Evolutionary conservation across 2,113 vertebrate species (phyloP), one percentile per base, ranked within the genome.

Genomic region (Panthera tigris): DNA sequence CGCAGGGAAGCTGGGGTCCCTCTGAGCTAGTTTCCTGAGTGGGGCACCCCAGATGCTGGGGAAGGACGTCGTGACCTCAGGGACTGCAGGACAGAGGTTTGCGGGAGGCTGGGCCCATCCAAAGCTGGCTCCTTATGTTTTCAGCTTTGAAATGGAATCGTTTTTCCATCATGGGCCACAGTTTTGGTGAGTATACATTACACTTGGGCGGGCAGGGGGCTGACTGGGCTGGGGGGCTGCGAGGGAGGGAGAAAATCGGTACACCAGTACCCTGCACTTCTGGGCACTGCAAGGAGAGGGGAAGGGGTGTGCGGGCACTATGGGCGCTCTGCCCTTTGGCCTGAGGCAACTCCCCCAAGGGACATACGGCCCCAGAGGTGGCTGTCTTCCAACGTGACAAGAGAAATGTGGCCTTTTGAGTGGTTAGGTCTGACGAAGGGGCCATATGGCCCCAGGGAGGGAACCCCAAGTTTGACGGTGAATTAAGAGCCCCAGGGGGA

Each of bases 131-230:
- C 81, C 55, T 57, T 99, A 91, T 98, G 74, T 87, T 98, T 98
- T 92, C 99, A 99, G 99, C 99, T 96, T 99, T 99, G 97, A 99
- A 99, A 85, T 99, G 99, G 99, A 99, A 97, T 84, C 99, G 68
- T 25, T 99, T 99, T 97, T 99, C 99, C 76, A 98, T 99, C 95
- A 97, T 99, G 89, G 99, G 99, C 96, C 99, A 99, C 98, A 99
- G 99, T 97, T 99, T 99, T 98, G 99, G 99, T 99, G 98, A 99
- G 99, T 98, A 4, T 25, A 0, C 52, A 25, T 65, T 98, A 5
- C 39, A 0, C 52, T 23, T 57, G 5, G 12, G 39, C 48, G 2
- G 6, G 45, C 48, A 1, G 4, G 45, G 29, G 31, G 25, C 66
- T 8, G 31, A 21, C 1, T 4, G 91, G 78, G 29, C 29, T 48